Percentiles rank a stretch among this genome's conserved stretches.
These are phyloP conservation scores for Halcyon senegalensis DNA, from an alignment of 2,113 vertebrate species.

Conservation along the genomic window DNA sequence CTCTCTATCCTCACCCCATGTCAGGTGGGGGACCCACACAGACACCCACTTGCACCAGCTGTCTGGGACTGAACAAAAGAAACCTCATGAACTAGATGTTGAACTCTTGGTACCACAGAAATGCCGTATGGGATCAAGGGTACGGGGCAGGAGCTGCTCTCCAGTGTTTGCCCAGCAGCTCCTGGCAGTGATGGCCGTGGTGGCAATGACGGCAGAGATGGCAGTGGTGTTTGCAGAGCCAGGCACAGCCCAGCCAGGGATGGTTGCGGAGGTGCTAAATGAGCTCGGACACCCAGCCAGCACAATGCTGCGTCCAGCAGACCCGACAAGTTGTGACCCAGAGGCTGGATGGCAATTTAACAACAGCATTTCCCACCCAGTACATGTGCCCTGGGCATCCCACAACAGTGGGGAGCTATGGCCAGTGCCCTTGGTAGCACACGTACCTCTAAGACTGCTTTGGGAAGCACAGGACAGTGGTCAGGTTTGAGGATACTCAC, in stretches of 20 bases:
- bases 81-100: accelerated
- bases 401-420: accelerated
- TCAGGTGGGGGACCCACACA: accelerated
- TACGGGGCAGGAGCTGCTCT: accelerated
- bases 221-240: neutral
- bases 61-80: neutral
- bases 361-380: neutral
- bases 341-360: neutral
- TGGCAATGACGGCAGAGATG: neutral
- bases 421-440: accelerated
- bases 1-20: neutral
- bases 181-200: neutral
- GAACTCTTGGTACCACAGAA: neutral
- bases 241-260: neutral
- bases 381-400: neutral
- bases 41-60: neutral
- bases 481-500: neutral
- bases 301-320: accelerated
- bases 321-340: accelerated
- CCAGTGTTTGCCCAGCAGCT: accelerated
- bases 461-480: accelerated
- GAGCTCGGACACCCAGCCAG: neutral
- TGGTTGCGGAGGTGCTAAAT: accelerated
- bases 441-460: accelerated
- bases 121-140: neutral